Base-by-base conservation (phyloP, 2,797 vertebrate species). In the Coreius guichenoti region DNA sequence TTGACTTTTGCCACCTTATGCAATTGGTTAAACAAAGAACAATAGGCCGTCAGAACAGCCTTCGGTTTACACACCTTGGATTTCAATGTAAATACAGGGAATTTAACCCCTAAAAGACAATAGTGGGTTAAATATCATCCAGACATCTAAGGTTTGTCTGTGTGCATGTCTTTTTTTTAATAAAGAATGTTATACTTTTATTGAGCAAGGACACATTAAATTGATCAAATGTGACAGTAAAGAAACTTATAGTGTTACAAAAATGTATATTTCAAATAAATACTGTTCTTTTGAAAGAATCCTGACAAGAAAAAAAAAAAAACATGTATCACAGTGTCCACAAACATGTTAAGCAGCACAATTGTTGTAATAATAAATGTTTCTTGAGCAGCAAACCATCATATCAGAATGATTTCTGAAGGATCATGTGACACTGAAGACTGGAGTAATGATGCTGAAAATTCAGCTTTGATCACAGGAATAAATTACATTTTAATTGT, bases 1-100 rank as follows among this genome's bases (percentile, higher is more conserved):
- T 83, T 86, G 68, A 86, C 86, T 74, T 83, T 77, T 67, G 43
- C 74, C 74, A 67, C 81, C 31, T 79, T 79, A 49, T 80, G 68
- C 45, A 79, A 61, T 26, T 13, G 33, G 2, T 67, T 77, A 79
- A 82, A 86, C 33, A 65, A 12, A 51, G 29, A 21, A 78, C 31
- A 74, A 81, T 43, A 76, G 21, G 21, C 75, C 11, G 14, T 39
- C 29, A 63, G 33, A 47, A 47, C 58, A 73, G 54, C 39, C 13
- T 47, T 72, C 39, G 73, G 47, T 83, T 82, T 78, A 58, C 78
- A 47, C 78, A 83, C 67, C 43, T 73, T 68, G 39, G 33, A 54
- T 72, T 70, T 82, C 54, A 78, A 47, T 65, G 21, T 70, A 51
- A 82, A 79, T 49, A 26, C 9, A 29, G 23, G n/a, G 17, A 43